Evolutionary conservation across 2,888 invertebrate genomes (phyloP), one percentile per base, ranked within the genome.

Genomic region (Gortyna flavago): DNA sequence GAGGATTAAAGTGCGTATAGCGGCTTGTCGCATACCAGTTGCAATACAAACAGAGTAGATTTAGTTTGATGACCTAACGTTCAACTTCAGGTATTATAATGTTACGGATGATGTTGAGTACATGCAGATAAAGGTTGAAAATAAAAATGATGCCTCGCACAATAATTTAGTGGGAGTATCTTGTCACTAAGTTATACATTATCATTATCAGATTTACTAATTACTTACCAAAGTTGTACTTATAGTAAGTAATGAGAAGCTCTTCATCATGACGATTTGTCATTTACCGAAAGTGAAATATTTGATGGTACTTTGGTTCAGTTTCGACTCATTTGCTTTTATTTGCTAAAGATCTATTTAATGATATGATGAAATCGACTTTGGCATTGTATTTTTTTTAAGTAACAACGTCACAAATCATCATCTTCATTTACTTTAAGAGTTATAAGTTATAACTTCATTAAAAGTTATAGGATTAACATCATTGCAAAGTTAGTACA

Each of bases 21-120:
- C 48, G 67, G 48, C 51, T 44, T 57, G 62, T 57, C 48, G 29
- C 48, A 68, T 59, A 32, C 61, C 13, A 44, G 57, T 81, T 77
- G n/a, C 48, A 67, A 80, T 57, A 57, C 18, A n/a, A 75, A 48
- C 35, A 32, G n/a, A 77, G n/a, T 16, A 59, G 77, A 70, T 70
- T 59, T n/a, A 51, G 61, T 54, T 57, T 65, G 32, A 69, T 68
- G 48, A 41, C 48, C 44, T 57, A 70, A 54, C 35, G 48, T 72
- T 21, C n/a, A n/a, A n/a, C n/a, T n/a, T n/a, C 51, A 66, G 41
- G 65, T 59, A 61, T 66, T 54, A 54, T 59, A 41, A 51, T 41
- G 32, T n/a, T 38, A 59, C n/a, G 9, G 25, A 41, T 80, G 41
- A 71, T 54, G 41, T 78, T 62, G 64, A 65, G 18, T 65, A 13